Evolutionary conservation across 2,888 invertebrate genomes (phyloP), one percentile per base, ranked within the genome.

Genomic region (Crepidodera aurea): DNA sequence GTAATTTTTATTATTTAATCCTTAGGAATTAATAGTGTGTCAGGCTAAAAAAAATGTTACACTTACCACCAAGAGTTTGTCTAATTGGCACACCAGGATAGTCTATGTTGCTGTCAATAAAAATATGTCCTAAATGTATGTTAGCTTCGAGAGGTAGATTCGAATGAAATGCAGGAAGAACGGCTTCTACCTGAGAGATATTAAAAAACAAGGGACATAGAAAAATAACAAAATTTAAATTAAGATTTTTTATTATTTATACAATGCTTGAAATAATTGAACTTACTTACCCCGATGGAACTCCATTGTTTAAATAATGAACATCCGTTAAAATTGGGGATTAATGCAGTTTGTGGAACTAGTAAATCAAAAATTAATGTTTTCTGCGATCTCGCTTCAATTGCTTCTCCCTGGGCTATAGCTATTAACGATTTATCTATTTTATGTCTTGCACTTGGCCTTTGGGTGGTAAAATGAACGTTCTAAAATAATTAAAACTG

Each of bases 301-400:
- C 37, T 37, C 51, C 51, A 51, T 10, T 22, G 16, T 15, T 39
- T 39, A n/a, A 51, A 39, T 39, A 51, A 13, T 15, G 8, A 6
- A 19, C 39, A 39, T 18, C 13, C 37, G 2, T 13, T 13, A 22
- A 51, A 51, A 15, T 7, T 51, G 13, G 19, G 15, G 7, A 34
- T 32, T 12, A 27, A 3, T 13, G 39, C 22, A 10, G 13, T 39
- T 27, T 37, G 12, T 39, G 51, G 51, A 22, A 51, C 37, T 2
- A 19, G 19, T 4, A 51, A 39, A 15, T 18, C 13, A 1, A 51
- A 25, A 15, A 37, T 25, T 12, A 22, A 51, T 3, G 15, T 18
- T 39, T 25, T 39, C 37, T 25, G 7, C 1, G 12, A 8, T 22
- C 19, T 7, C 2, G 22, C 2, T 3, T 5, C 7, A 5, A 39